These are phyloP conservation scores for Muricea muricata DNA, from an alignment of 92 coral and sea anemone genomes.

Conservation along the genomic window DNA sequence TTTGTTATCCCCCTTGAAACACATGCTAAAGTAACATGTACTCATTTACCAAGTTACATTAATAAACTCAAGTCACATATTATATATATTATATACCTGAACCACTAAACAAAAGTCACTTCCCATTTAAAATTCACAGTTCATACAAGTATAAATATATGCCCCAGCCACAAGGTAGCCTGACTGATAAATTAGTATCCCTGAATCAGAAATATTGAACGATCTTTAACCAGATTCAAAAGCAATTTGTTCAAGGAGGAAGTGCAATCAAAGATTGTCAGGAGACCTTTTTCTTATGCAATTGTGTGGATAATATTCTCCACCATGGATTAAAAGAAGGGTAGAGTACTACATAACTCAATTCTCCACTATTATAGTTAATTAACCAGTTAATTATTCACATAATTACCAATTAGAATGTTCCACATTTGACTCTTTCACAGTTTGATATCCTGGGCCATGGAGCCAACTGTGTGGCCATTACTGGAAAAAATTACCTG, in stretches of 20 bases:
- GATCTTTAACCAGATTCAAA: constrained; percentile 78
- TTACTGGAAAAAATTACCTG: constrained; percentile 78
- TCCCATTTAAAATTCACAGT: too few relatives aligned
- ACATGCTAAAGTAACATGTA: too few relatives aligned
- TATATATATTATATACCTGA: too few relatives aligned
- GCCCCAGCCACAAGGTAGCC: background rate
- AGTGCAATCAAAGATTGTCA: constrained; percentile 77
- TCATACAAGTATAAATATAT: too few relatives aligned
- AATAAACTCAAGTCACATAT: too few relatives aligned
- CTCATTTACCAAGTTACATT: too few relatives aligned
- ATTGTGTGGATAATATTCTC: constrained; percentile 81
- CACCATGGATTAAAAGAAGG: constrained; percentile 93
- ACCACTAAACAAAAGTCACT: too few relatives aligned
- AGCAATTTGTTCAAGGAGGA: constrained; percentile 72
- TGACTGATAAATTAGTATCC: background rate
- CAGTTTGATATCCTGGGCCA: constrained; percentile 88
- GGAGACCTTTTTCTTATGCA: constrained; percentile 74
- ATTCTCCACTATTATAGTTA: background rate
- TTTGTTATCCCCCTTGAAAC: too few relatives aligned
- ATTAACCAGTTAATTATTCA: background rate
- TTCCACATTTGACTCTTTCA: background rate
- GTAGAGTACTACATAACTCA: constrained; percentile 64
- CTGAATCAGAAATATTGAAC: background rate
- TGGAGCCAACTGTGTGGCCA: constrained; percentile 90
- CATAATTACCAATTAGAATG: background rate